phyloP scores from a whole-genome alignment of 2,888 invertebrate species.

The Meliscaeva auricollis region DNA sequence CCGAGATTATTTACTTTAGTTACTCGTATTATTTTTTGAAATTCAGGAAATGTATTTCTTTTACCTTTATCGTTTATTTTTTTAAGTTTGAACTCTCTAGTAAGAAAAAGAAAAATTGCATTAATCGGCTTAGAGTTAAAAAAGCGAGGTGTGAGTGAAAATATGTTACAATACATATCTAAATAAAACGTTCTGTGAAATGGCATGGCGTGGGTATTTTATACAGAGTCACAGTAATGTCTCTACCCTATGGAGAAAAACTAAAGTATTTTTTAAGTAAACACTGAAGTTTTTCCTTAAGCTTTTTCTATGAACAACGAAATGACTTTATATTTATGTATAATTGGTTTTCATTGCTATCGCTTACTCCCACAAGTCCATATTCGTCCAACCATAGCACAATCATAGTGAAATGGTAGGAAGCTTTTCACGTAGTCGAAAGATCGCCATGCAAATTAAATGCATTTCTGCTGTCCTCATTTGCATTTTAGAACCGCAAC shows the following conservation, averaged over 20 bases:
- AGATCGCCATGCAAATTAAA: constrained; percentile 79
- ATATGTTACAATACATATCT: constrained; percentile 1
- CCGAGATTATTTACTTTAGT: no score
- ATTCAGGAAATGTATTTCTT: no score
- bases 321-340: constrained; percentile 29
- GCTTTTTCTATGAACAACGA: constrained; percentile 31
- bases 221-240: constrained; percentile 4
- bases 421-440: constrained; percentile 36
- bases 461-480: constrained; percentile 80
- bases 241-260: neutral
- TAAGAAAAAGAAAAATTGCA: neutral
- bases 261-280: constrained; percentile 21
- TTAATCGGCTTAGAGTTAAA: constrained; percentile 22
- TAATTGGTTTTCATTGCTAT: constrained; percentile 65
- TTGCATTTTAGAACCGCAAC: constrained; percentile 78
- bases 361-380: constrained; percentile 26
- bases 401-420: neutral
- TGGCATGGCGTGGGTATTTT: neutral
- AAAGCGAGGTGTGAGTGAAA: constrained; percentile 2
- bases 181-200: neutral
- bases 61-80: no score
- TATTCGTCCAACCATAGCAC: constrained; percentile 9
- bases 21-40: neutral
- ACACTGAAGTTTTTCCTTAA: constrained; percentile 23
- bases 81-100: neutral